These are phyloP conservation scores for Ranitomeya variabilis DNA, from an alignment of 2,113 vertebrate genomes.

Conservation along the genomic window DNA sequence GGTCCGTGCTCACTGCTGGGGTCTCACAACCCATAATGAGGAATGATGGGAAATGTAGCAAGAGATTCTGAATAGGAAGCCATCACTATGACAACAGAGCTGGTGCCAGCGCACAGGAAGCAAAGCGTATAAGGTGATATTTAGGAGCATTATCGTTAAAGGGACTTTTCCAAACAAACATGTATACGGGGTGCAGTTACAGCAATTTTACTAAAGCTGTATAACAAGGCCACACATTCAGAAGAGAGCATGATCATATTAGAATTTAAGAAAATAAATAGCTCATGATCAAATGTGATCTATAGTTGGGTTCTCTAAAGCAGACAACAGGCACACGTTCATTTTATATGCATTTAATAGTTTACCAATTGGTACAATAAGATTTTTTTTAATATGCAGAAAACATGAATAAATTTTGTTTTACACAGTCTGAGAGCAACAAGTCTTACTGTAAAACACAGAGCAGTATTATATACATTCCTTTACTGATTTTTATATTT, in stretches of 20 bases:
- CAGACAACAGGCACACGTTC: conserved; percentile 65
- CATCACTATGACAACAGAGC: neutral
- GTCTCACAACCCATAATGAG: too few relatives aligned
- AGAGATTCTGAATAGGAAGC: too few relatives aligned
- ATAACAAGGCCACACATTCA: neutral
- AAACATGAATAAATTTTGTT: conserved; percentile 90
- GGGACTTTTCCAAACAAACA: too few relatives aligned
- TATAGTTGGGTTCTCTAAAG: neutral
- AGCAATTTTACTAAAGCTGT: neutral
- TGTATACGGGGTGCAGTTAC: too few relatives aligned
- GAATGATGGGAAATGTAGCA: too few relatives aligned
- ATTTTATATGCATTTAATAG: conserved; percentile 89
- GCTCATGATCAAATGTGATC: neutral
- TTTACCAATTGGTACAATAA: conserved; percentile 89
- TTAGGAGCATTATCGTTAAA: too few relatives aligned
- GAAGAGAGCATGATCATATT: neutral
- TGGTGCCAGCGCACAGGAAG: too few relatives aligned
- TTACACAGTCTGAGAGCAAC: conserved; percentile 89
- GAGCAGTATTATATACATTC: conserved; percentile 88
- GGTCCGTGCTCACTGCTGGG: too few relatives aligned
- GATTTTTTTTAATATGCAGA: conserved; percentile 88
- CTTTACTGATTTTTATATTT: conserved; percentile 74
- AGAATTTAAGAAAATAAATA: neutral
- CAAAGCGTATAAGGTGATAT: too few relatives aligned
- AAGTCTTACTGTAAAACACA: conserved; percentile 88